A percentile compares a stretch with the other conserved stretches of the same genome.
These are phyloP conservation scores for Dunckerocampus dactyliophorus DNA, from an alignment of 2,113 vertebrate species.

Conservation along the genomic window DNA sequence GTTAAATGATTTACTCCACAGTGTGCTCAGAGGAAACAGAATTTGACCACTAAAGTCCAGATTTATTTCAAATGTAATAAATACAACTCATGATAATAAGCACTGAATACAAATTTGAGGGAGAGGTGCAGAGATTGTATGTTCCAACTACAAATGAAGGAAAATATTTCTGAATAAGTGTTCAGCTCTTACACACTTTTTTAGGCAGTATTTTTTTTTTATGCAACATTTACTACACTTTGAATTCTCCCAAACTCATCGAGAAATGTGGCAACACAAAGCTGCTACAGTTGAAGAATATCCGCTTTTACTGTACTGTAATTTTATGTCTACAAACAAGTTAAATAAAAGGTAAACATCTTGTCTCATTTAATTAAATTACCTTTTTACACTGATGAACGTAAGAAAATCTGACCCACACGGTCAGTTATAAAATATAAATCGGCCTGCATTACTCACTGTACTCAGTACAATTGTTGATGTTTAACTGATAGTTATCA, in stretches of 20 bases:
- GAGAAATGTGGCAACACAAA: background rate
- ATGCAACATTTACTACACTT: background rate
- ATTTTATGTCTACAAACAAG: constrained; percentile 8
- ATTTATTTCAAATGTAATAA: constrained; percentile 14
- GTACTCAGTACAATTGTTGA: constrained; percentile 4
- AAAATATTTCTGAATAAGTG: background rate
- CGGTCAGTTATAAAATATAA: background rate
- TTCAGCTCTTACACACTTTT: background rate
- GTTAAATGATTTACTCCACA: background rate
- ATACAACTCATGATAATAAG: constrained; percentile 8
- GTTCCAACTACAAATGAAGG: background rate
- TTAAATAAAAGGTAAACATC: background rate
- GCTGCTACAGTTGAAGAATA: background rate
- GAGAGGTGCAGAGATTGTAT: background rate
- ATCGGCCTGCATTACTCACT: constrained; percentile 4
- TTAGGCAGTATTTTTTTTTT: background rate
- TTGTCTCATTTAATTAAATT: background rate
- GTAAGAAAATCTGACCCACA: background rate
- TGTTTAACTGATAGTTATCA: constrained; percentile 8
- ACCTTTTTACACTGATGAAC: background rate
- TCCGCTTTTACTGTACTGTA: background rate
- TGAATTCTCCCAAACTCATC: background rate
- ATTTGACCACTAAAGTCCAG: background rate
- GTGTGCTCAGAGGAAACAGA: background rate
- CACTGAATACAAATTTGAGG: constrained; percentile 2